Conservation (phyloP, 2,113 vertebrate genomes). For the Clarias macrocephalus region DNA sequence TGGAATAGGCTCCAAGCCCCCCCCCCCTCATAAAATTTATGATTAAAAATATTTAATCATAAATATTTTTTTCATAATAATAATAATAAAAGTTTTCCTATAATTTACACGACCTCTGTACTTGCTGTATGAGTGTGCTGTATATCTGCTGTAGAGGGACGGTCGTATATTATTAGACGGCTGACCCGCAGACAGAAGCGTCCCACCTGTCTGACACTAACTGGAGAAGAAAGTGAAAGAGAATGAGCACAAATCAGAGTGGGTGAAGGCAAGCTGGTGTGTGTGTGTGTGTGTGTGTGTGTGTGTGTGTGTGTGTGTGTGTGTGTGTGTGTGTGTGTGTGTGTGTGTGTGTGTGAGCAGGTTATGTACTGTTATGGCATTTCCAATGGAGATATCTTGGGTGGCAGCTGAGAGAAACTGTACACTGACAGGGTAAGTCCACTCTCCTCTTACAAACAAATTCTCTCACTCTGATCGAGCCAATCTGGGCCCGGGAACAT, state of each 20-base stretch:
- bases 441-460: slow-evolving; percentile 29
- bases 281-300: slow-evolving; percentile 31
- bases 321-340: slow-evolving; percentile 30
- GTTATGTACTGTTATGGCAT: slow-evolving; percentile 38
- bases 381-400: slow-evolving; percentile 31
- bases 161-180: neutral
- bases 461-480: slow-evolving; percentile 39
- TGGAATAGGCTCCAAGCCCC: too few relatives aligned
- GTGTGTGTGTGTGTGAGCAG: slow-evolving; percentile 38
- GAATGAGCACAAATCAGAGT: neutral
- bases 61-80: too few relatives aligned
- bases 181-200: neutral
- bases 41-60: too few relatives aligned
- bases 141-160: neutral
- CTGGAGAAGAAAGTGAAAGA: neutral
- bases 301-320: neutral
- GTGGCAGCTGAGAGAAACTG: slow-evolving; percentile 40
- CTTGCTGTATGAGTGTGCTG: too few relatives aligned
- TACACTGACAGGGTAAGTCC: slow-evolving; percentile 11
- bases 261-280: neutral
- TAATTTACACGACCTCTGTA: too few relatives aligned
- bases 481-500: slow-evolving; percentile 35
- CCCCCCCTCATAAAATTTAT: too few relatives aligned
- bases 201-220: neutral
- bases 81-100: too few relatives aligned